Conservation (phyloP, 2,888 invertebrate genomes). For the Hirtodrosophila cameraria region DNA sequence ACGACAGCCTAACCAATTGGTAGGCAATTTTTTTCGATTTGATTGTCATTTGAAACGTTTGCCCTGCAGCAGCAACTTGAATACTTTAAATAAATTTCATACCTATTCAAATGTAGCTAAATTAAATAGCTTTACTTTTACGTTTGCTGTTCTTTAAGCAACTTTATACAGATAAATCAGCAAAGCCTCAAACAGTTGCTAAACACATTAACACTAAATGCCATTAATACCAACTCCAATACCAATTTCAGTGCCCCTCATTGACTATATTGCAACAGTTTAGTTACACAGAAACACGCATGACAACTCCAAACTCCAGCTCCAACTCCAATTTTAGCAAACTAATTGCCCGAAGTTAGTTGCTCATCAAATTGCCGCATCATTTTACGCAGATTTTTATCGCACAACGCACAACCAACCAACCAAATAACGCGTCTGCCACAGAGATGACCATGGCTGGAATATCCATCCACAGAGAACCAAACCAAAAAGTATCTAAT, state of each 20-base stretch:
- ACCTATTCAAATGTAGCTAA: too few species aligned
- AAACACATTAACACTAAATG: slow-evolving; percentile 62
- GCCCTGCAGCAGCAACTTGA: background rate
- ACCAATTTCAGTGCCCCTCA: slow-evolving; percentile 19
- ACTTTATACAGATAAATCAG: slow-evolving; percentile 28
- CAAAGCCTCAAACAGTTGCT: slow-evolving; percentile 41
- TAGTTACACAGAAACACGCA: slow-evolving; percentile 38
- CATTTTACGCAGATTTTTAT: slow-evolving; percentile 78
- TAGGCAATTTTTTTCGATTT: slow-evolving; percentile 2
- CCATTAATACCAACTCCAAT: slow-evolving; percentile 21
- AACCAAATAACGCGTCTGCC: slow-evolving; percentile 26
- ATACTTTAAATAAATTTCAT: too few species aligned
- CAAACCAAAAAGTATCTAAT: slow-evolving; percentile 64
- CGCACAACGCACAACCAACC: slow-evolving; percentile 42
- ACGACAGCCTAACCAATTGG: slow-evolving; percentile 2
- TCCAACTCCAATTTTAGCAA: slow-evolving; percentile 45
- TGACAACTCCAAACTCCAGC: slow-evolving; percentile 22
- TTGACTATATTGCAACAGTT: slow-evolving; percentile 45
- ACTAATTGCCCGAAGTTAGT: slow-evolving; percentile 77
- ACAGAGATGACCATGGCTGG: slow-evolving; percentile 10
- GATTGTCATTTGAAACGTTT: background rate
- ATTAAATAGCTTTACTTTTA: background rate
- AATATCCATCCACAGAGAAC: too few species aligned
- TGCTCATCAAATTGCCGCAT: slow-evolving; percentile 79
- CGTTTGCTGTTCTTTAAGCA: background rate